Percentiles rank a stretch among this genome's conserved stretches.
Evolutionary conservation across 2,797 vertebrate species (phyloP).

Genomic region (Apogon talboti): DNA sequence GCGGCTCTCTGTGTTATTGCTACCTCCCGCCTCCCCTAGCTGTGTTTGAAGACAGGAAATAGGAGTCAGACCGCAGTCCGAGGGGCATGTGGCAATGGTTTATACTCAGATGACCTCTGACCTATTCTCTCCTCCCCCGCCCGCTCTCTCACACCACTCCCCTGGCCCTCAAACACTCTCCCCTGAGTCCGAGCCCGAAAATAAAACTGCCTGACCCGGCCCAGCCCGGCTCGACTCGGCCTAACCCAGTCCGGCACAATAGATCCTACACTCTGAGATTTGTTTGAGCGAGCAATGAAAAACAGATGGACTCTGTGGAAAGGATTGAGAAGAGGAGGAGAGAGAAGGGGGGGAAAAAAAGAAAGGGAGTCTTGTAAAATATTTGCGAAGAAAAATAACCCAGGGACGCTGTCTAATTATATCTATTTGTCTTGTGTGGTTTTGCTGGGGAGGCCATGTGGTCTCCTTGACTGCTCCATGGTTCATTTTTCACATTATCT

Average conservation of each 20-base stretch:
- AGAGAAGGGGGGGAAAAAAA: slow-evolving; percentile 61
- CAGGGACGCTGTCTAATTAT: slow-evolving; percentile 84
- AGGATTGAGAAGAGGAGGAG: slow-evolving; percentile 63
- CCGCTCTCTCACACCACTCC: slow-evolving; percentile 79
- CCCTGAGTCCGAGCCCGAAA: slow-evolving; percentile 63
- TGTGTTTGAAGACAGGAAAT: slow-evolving; percentile 92
- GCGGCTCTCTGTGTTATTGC: slow-evolving; percentile 84
- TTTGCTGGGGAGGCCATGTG: slow-evolving; percentile 78
- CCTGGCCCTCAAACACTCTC: slow-evolving; percentile 78
- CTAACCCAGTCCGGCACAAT: slow-evolving; percentile 67
- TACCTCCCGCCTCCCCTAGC: slow-evolving; percentile 81
- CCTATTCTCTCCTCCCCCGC: slow-evolving; percentile 76
- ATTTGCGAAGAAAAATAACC: slow-evolving; percentile 91
- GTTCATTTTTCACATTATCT: slow-evolving; percentile 85
- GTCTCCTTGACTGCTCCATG: slow-evolving; percentile 76
- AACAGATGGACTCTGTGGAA: slow-evolving; percentile 86
- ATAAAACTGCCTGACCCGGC: slow-evolving; percentile 67
- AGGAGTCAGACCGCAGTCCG: slow-evolving; percentile 89
- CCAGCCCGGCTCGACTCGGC: slow-evolving; percentile 56
- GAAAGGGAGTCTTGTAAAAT: slow-evolving; percentile 86
- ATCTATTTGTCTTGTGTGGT: slow-evolving; percentile 85
- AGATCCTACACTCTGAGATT: slow-evolving; percentile 74
- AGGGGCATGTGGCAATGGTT: slow-evolving; percentile 92
- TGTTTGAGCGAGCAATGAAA: slow-evolving; percentile 85
- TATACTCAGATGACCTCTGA: slow-evolving; percentile 82